Evolutionary conservation across 1,140 invertebrate species (phyloP), one percentile per base, ranked within the genome.

Genomic region (Diabrotica virgifera): DNA sequence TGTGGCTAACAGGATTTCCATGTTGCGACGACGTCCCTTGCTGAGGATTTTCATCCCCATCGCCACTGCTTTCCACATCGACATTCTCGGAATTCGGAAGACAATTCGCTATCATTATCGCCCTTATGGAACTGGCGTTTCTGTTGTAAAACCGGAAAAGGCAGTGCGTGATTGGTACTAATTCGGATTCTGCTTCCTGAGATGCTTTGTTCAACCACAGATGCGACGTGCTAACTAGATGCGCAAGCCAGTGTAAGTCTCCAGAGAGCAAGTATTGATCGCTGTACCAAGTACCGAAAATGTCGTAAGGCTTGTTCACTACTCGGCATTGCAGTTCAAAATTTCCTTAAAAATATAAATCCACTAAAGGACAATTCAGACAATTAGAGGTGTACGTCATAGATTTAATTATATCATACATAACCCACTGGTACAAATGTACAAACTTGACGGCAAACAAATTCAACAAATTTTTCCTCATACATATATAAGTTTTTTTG

Each of bases 231-330:
- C 90, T 93, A 24, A 92, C 87, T 62, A 93, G 78, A 76, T 92
- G 87, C 8, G 89, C 90, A 36, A 93, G 79, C 90, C 91, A 93
- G 73, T 88, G 85, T 2, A 94, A 79, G 74, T 92, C 88, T 52
- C 93, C 92, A 14, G 92, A 94, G 52, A 95, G 76, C 5, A 95
- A 80, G 79, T 93, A 90, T 69, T 86, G 85, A 73, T 94, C 91
- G 75, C 89, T 92, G 72, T 92, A 94, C 93, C 93, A 95, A 50
- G 91, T 90, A 12, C 93, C 93, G 81, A 94, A 94, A 69, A 94
- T 90, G 79, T 95, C 92, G 74, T 93, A 94, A 0, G 93, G 93
- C 68, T 93, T 92, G 80, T 94, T 95, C 24, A 87, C 83, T 6
- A 94, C 89, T 60, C 92, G 82, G 72, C 92, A 93, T 73, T 93